Percentiles rank a stretch among this genome's conserved stretches.
Conservation (phyloP, 2,113 vertebrate genomes). For the Saiga tatarica region DNA sequence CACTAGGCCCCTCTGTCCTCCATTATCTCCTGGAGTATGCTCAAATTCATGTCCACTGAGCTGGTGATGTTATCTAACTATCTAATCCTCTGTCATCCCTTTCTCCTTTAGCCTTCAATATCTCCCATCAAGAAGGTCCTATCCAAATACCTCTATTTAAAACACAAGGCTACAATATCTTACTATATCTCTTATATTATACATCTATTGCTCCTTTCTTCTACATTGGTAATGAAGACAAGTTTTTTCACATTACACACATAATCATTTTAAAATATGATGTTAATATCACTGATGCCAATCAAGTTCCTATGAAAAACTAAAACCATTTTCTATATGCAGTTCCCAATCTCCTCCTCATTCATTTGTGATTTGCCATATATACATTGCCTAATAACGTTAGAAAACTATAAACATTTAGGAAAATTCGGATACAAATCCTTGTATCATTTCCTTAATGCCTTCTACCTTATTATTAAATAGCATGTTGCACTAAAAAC, state of each 20-base stretch:
- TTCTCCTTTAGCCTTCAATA: not conserved
- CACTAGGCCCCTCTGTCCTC: not conserved
- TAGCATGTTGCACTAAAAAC: not conserved
- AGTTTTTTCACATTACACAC: not conserved
- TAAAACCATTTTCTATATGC: not conserved
- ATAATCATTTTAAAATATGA: not conserved
- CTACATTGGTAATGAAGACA: not conserved
- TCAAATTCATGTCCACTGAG: not conserved
- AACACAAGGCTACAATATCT: not conserved
- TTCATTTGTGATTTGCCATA: not conserved
- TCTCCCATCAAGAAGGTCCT: not conserved
- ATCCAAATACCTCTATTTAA: not conserved
- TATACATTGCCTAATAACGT: not conserved
- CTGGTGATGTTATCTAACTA: not conserved
- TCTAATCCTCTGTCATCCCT: not conserved
- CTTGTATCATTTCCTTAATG: not conserved
- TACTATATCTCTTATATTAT: not conserved
- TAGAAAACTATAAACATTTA: not conserved
- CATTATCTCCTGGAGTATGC: not conserved
- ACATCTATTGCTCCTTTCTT: not conserved
- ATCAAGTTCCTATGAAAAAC: not conserved
- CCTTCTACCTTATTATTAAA: not conserved
- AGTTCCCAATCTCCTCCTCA: not conserved
- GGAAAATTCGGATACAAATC: not conserved
- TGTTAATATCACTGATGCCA: not conserved